A percentile compares a stretch with the other conserved stretches of the same genome.
Conservation (phyloP, 2,113 vertebrate species). For the Speoplatyrhinus poulsoni region DNA sequence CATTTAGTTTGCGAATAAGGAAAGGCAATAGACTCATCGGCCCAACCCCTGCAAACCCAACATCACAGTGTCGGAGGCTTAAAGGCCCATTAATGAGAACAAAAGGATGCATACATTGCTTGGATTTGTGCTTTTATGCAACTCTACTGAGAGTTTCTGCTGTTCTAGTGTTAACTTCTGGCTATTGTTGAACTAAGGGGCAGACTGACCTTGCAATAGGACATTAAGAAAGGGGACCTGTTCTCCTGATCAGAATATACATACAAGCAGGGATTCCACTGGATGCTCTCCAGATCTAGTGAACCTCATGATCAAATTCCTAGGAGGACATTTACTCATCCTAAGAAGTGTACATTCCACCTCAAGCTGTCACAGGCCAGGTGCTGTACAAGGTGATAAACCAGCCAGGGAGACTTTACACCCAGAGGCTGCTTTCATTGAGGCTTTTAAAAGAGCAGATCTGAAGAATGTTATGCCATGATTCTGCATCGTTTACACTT, state of each 20-base stretch:
- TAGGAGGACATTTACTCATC: neutral
- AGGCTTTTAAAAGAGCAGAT: neutral
- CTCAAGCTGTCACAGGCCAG: neutral
- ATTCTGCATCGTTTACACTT: neutral
- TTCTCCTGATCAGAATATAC: neutral
- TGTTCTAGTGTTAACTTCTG: no score
- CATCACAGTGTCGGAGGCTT: no score
- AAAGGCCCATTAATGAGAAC: no score
- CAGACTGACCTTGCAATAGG: neutral
- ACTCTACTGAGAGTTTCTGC: no score
- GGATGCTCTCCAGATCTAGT: neutral
- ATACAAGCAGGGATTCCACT: neutral
- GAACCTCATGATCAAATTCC: neutral
- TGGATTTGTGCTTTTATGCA: no score
- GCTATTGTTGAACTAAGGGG: neutral
- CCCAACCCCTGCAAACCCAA: no score
- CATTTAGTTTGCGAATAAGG: no score
- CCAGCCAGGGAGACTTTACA: neutral
- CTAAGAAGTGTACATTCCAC: neutral
- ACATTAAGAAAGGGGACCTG: neutral
- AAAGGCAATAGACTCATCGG: no score
- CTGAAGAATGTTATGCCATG: neutral
- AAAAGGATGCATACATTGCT: no score
- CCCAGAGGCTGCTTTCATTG: neutral
- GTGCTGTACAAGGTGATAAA: neutral